phyloP scores from a whole-genome alignment of 2,113 vertebrate species.

The Chionodraco myersi region DNA sequence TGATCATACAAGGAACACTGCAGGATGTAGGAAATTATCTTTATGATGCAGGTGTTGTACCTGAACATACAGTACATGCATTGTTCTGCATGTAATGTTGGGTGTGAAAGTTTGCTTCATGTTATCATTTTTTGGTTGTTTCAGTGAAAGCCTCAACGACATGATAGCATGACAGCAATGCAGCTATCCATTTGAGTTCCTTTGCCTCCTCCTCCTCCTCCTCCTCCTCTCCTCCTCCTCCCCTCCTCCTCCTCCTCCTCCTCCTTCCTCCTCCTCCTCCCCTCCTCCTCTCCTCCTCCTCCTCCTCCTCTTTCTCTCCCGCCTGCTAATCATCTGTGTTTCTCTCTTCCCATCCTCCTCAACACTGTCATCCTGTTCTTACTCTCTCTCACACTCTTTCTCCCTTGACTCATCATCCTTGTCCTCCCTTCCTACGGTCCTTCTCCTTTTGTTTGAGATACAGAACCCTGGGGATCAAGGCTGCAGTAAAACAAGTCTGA shows the following conservation, averaged over 20 bases:
- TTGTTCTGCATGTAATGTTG: neutral
- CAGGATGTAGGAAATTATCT: neutral
- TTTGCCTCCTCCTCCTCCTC: conserved; percentile 45
- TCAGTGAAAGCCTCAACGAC: conserved; percentile 66
- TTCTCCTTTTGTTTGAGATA: conserved; percentile 68
- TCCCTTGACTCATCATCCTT: conserved; percentile 75
- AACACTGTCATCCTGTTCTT: conserved; percentile 62
- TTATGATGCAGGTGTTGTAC: neutral
- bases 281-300: conserved; percentile 43
- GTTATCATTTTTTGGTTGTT: conserved; percentile 35
- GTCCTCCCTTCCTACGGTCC: conserved; percentile 55
- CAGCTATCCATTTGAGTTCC: conserved; percentile 57
- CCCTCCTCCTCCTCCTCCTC: too few species aligned
- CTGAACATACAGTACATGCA: neutral
- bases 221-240: too few species aligned
- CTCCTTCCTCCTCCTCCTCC: too few species aligned
- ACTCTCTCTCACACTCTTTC: conserved; percentile 33
- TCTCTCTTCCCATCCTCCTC: conserved; percentile 69
- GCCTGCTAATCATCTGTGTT: conserved; percentile 67
- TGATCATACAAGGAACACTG: neutral
- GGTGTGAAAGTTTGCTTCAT: conserved; percentile 22
- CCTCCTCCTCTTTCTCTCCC: conserved; percentile 53
- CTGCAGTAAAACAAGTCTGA: conserved; percentile 69
- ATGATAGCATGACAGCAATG: conserved; percentile 58
- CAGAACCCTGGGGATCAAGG: conserved; percentile 62